Conservation (phyloP, 2,797 vertebrate genomes). For the Xiphophorus birchmanni region DNA sequence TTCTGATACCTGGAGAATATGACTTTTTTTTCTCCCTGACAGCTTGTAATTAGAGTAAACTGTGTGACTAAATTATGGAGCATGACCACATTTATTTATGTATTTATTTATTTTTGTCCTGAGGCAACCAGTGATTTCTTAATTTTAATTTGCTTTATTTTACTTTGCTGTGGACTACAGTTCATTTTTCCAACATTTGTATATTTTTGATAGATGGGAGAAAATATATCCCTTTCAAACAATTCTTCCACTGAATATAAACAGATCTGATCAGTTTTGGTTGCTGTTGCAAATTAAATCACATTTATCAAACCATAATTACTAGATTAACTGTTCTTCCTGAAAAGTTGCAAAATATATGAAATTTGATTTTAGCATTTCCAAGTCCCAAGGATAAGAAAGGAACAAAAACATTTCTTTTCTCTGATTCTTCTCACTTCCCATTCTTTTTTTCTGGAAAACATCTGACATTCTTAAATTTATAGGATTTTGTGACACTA, state of each 20-base stretch:
- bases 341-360: not conserved
- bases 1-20: constrained; percentile 3
- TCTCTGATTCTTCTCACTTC: not conserved
- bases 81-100: not conserved
- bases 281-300: not conserved
- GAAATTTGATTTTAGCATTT: not conserved
- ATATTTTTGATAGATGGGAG: not conserved
- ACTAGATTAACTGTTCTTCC: not conserved
- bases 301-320: not conserved
- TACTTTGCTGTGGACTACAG: not conserved
- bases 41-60: constrained; percentile 6
- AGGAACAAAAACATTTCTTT: not conserved
- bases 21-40: constrained; percentile 8
- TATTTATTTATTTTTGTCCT: not conserved
- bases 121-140: not conserved
- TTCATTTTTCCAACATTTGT: not conserved
- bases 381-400: not conserved
- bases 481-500: not conserved
- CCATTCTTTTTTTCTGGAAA: not conserved
- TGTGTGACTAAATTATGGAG: not conserved
- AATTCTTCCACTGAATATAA: not conserved
- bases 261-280: not conserved
- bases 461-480: not conserved
- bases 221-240: not conserved
- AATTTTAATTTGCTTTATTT: not conserved